Evolutionary conservation across 2,797 vertebrate genomes (phyloP).

Genomic region (Notolepis coatsorum): DNA sequence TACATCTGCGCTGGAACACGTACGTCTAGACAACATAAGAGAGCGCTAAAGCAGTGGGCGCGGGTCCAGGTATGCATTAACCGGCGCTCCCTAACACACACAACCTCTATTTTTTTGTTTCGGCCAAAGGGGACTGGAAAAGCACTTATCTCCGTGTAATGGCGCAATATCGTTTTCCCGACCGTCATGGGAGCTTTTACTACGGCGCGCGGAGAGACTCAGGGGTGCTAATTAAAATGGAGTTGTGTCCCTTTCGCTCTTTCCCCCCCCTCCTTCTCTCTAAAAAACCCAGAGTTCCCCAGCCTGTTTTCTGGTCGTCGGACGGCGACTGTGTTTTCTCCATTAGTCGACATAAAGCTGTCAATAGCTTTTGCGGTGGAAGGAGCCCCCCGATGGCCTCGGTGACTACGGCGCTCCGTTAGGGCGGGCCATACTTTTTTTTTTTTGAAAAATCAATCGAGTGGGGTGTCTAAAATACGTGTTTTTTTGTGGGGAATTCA

Average conservation of each 20-base stretch:
- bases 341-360: slow-evolving; percentile 61
- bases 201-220: slow-evolving; percentile 80
- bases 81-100: slow-evolving; percentile 62
- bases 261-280: background rate
- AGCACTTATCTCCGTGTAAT: slow-evolving; percentile 83
- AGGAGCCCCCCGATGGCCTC: background rate
- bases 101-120: slow-evolving; percentile 78
- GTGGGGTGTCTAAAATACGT: too few species aligned
- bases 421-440: too few species aligned
- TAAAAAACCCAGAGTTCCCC: slow-evolving; percentile 36
- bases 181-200: slow-evolving; percentile 73
- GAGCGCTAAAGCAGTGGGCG: slow-evolving; percentile 64
- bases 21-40: slow-evolving; percentile 71
- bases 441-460: too few species aligned
- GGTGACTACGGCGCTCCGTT: too few species aligned
- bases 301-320: slow-evolving; percentile 39
- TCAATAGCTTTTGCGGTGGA: slow-evolving; percentile 40
- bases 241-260: slow-evolving; percentile 53
- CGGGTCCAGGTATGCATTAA: slow-evolving; percentile 76
- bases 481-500: too few species aligned
- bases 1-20: slow-evolving; percentile 53
- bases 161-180: slow-evolving; percentile 74
- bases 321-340: slow-evolving; percentile 59
- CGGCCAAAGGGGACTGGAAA: slow-evolving; percentile 84
- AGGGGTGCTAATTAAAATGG: slow-evolving; percentile 88